Conservation (phyloP, 1,140 invertebrate genomes). For the Microplitis mediator region DNA sequence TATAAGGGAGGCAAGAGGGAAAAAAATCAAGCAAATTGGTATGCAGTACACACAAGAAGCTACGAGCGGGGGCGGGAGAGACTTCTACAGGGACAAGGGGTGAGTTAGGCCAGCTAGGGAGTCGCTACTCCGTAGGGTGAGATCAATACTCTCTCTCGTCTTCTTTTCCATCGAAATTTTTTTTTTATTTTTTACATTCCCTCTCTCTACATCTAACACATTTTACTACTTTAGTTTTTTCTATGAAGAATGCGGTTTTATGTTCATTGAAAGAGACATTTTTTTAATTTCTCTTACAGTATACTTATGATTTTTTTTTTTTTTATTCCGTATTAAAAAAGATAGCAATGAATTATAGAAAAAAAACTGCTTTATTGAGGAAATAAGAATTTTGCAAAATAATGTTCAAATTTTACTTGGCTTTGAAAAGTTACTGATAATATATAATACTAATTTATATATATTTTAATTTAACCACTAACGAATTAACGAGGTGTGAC, state of each 20-base stretch:
- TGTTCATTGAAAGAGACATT: too few species aligned
- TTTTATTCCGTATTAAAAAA: too few species aligned
- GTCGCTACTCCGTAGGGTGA: conserved; percentile 51
- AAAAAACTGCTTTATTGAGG: too few species aligned
- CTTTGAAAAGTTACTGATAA: background rate
- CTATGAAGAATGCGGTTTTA: background rate
- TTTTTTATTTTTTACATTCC: conserved; percentile 40
- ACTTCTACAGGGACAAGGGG: conserved; percentile 46
- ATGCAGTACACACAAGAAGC: conserved; percentile 61
- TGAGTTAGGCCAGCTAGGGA: conserved; percentile 52
- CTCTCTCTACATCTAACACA: conserved; percentile 24
- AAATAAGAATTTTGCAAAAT: background rate
- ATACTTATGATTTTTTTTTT: too few species aligned
- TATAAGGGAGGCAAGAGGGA: conserved; percentile 37
- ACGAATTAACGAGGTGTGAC: conserved; percentile 48
- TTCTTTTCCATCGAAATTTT: conserved; percentile 28
- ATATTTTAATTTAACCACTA: conserved; percentile 39
- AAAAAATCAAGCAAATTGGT: conserved; percentile 62
- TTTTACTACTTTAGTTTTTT: conserved; percentile 6
- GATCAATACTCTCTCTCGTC: conserved; percentile 60
- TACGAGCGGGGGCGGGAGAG: conserved; percentile 45
- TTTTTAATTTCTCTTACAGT: too few species aligned
- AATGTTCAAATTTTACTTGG: background rate
- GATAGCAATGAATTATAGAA: too few species aligned
- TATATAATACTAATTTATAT: conserved; percentile 53